Conservation (phyloP, 2,888 invertebrate species). For the Parnassius apollo region DNA sequence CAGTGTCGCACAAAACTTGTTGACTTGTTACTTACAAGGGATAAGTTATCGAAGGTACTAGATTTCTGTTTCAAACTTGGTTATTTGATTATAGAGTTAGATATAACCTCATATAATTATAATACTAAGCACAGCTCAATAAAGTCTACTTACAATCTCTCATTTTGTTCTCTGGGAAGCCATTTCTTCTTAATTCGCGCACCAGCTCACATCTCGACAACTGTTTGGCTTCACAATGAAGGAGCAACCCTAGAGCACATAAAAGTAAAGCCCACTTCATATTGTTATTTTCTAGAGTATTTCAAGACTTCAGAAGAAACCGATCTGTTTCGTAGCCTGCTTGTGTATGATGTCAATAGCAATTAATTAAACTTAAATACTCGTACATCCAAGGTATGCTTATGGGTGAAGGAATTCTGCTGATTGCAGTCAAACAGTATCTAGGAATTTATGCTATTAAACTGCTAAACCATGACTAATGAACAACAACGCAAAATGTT, state of each 20-base stretch:
- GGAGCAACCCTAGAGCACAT: background rate
- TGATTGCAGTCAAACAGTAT: background rate
- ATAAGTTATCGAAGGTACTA: no score
- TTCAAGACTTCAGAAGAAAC: no score
- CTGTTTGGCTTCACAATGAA: constrained; percentile 8
- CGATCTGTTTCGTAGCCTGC: no score
- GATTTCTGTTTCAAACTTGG: no score
- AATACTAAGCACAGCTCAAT: background rate
- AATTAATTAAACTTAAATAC: background rate
- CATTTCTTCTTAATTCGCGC: constrained; percentile 43
- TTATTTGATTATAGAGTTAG: no score
- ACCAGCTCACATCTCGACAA: constrained; percentile 45
- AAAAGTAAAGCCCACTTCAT: constrained; percentile 14
- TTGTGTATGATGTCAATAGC: no score
- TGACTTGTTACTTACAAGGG: no score
- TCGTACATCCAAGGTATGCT: background rate
- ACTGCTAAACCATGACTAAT: background rate
- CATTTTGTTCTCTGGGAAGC: constrained; percentile 47
- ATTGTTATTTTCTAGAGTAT: background rate
- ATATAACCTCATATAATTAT: no score
- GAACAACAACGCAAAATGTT: background rate
- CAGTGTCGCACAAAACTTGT: no score
- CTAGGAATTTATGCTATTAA: background rate
- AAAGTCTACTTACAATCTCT: constrained; percentile 48
- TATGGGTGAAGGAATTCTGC: background rate